Base-by-base conservation (phyloP, 1,140 invertebrate species). In the Argopecten irradians region DNA sequence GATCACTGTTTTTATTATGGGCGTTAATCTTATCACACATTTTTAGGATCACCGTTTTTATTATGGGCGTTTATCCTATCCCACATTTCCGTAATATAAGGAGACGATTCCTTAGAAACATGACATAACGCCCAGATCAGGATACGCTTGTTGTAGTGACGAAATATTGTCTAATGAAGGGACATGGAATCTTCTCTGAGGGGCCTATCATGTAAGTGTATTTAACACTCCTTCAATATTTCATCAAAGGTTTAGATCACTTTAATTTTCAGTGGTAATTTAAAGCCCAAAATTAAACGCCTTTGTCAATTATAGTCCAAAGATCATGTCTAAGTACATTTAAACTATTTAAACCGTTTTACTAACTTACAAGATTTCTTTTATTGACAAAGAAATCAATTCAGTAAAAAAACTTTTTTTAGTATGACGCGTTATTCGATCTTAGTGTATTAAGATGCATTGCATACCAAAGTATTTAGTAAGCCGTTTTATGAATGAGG, bases 201-300 rank as follows among this genome's bases (percentile, higher is more conserved):
- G 55, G 22, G 22, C n/a, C 16, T 71, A 28, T 28, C n/a, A 2
- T 71, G 22, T 16, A n/a, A 16, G 55, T 71, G 22, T 16, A 71
- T 28, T 28, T 8, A 71, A 8, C 43, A 28, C 55, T 16, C 55
- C 55, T 71, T 71, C n/a, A 8, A 71, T 71, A 28, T 71, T 71
- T 71, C 28, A 28, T 71, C 55, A 71, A 71, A 28, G 55, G 55
- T 3, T 71, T 71, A 71, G n/a, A 71, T 71, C 55, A 71, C 13
- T 71, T 71, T 71, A 71, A 71, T 71, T n/a, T 71, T 71, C 55
- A 71, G 28, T 71, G 55, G 55, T 71, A n/a, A 71, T 71, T 71
- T 71, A 71, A 71, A 71, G 55, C 28, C 55, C 22, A 71, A 71
- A 22, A 28, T 71, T 71, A 71, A 71, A 71, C 55, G 55, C 55